Base-by-base conservation (phyloP, 1,140 invertebrate genomes). In the Bathynomus jamesi region DNA sequence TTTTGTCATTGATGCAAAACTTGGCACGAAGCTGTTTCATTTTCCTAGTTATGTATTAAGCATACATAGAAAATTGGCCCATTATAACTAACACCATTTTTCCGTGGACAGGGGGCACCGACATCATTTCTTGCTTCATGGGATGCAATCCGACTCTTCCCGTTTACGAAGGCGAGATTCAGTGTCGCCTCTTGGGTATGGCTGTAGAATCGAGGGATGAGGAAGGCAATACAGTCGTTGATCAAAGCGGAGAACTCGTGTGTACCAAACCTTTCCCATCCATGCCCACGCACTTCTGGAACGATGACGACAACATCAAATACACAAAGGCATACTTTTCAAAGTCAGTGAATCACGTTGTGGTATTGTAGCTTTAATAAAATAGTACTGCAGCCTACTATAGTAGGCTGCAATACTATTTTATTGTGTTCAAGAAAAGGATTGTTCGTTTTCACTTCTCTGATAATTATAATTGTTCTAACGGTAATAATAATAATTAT, bases 81-180 rank as follows among this genome's bases (percentile, higher is more conserved):
- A n/a, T n/a, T n/a, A n/a, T n/a, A n/a, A n/a, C n/a, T n/a, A n/a
- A n/a, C n/a, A n/a, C n/a, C n/a, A n/a, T n/a, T n/a, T n/a, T n/a
- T n/a, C n/a, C n/a, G n/a, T 74, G 72, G 69, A 8, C 77, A 84
- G 86, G 87, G 72, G 87, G 86, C 8, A 87, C 86, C 21, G 87
- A 87, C 79, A 87, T 86, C 61, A 85, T 86, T 70, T 86, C 84
- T 5, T 86, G 85, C 79, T 88, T 88, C 79, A 84, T 86, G 80
- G 87, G 86, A 30, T 82, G 83, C 65, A 86, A 85, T 71, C 80
- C 83, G 30, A 83, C 80, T 40, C 69, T 86, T 17, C 85, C 86
- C 13, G 85, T 88, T 4, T 80, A 85, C 72, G 78, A 80, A 65
- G 87, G 87, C 25, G 86, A 88, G 80, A 85, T 88, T 64, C 86